These are phyloP conservation scores for Rotaria macrura DNA, from an alignment of 2,888 invertebrate genomes.

Conservation along the genomic window DNA sequence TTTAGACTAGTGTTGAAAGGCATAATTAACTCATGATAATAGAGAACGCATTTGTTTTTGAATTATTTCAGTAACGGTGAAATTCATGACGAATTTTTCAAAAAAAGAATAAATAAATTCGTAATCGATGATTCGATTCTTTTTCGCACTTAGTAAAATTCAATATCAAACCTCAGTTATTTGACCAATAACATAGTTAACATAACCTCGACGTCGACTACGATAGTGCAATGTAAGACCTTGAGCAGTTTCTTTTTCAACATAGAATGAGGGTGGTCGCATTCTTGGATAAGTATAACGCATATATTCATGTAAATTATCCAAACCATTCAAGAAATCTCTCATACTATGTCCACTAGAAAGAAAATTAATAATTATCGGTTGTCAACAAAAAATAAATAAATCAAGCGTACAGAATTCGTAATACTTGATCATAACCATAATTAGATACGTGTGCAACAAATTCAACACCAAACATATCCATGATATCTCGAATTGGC, in stretches of 20 bases:
- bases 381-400: neutral
- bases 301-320: slow-evolving; percentile 90
- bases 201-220: slow-evolving; percentile 80
- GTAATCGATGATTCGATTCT: too few relatives aligned
- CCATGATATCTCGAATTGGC: slow-evolving; percentile 78
- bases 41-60: too few relatives aligned
- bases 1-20: too few relatives aligned
- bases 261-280: slow-evolving; percentile 86
- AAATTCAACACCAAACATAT: slow-evolving; percentile 83
- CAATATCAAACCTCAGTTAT: slow-evolving; percentile 62
- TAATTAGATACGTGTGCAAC: slow-evolving; percentile 84
- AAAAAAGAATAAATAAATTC: too few relatives aligned
- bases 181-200: slow-evolving; percentile 92
- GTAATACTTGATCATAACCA: slow-evolving; percentile 65
- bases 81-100: too few relatives aligned
- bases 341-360: slow-evolving; percentile 71
- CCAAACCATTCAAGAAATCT: slow-evolving; percentile 82
- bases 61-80: too few relatives aligned
- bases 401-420: slow-evolving; percentile 39
- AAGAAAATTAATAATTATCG: neutral
- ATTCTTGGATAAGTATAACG: slow-evolving; percentile 83
- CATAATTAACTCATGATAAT: too few relatives aligned
- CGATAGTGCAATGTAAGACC: slow-evolving; percentile 72
- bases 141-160: slow-evolving; percentile 36
- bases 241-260: slow-evolving; percentile 81